Percentiles rank a stretch among this genome's conserved stretches.
Evolutionary conservation across 2,113 vertebrate genomes (phyloP).

Genomic region (Antidorcas marsupialis): DNA sequence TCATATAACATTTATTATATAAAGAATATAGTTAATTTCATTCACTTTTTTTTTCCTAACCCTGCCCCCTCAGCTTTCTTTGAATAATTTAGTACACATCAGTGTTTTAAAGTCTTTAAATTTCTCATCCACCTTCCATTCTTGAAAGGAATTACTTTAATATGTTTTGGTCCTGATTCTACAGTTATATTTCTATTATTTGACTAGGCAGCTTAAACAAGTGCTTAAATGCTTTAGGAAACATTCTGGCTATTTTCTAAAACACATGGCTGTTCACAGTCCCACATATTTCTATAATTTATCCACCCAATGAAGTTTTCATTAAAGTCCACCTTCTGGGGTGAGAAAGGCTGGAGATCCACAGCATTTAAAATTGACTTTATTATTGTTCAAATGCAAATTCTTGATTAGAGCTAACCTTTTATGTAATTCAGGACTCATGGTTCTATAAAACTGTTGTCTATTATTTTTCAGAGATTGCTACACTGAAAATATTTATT

Average conservation of each 20-base stretch:
- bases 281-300: background rate
- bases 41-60: background rate
- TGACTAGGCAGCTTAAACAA: background rate
- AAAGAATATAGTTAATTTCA: background rate
- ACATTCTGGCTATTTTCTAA: background rate
- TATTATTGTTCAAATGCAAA: slow-evolving; percentile 15
- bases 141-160: slow-evolving; percentile 16
- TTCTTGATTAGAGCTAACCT: background rate
- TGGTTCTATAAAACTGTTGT: background rate
- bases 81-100: background rate
- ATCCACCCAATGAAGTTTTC: background rate
- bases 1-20: background rate
- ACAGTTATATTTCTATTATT: background rate
- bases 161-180: background rate
- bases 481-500: background rate
- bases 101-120: slow-evolving; percentile 9
- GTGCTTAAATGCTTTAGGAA: background rate
- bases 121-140: slow-evolving; percentile 4
- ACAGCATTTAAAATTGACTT: background rate
- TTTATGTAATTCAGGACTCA: slow-evolving; percentile 26
- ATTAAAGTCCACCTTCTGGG: background rate
- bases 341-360: background rate
- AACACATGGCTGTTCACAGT: background rate
- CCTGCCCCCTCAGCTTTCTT: background rate
- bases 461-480: slow-evolving; percentile 14